Evolutionary conservation across 35 echinoderm and acorn worm genomes (phyloP).

Genomic region (Eucidaris tribuloides): DNA sequence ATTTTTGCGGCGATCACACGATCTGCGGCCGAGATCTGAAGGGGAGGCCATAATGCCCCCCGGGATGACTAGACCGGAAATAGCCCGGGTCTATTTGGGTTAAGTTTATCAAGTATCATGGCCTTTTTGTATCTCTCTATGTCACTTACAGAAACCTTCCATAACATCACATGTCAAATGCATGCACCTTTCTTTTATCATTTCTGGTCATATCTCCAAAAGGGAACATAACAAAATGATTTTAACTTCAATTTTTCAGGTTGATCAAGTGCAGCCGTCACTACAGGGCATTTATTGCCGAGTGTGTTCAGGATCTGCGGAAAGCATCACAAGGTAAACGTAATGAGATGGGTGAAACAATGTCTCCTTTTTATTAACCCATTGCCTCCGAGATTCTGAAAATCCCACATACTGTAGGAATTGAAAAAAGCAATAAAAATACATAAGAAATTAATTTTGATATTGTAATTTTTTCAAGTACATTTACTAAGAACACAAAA

Average conservation of each 20-base stretch:
- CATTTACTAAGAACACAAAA: no score
- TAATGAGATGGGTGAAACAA: no score
- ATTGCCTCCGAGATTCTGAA: no score
- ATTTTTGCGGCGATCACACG: no score
- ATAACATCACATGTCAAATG: neutral
- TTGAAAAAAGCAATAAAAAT: no score
- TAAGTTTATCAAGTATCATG: neutral
- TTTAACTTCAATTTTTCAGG: conserved; percentile 17
- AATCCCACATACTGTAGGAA: no score
- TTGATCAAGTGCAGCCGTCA: conserved; percentile 87
- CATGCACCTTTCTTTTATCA: neutral
- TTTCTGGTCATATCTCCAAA: neutral
- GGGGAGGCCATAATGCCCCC: no score
- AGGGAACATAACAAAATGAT: neutral
- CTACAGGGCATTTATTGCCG: conserved; percentile 84
- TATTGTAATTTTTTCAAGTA: no score
- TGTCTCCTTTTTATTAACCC: no score
- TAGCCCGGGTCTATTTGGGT: neutral
- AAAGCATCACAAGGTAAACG: conserved; percentile 69
- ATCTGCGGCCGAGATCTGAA: no score
- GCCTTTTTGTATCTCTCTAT: neutral
- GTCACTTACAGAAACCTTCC: neutral
- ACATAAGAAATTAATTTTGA: no score
- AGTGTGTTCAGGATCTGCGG: conserved; percentile 84
- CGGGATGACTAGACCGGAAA: neutral